A percentile compares a stretch with the other conserved stretches of the same genome.
phyloP scores from a whole-genome alignment of 1,140 invertebrate species.

The Rhizoglyphus robini region DNA sequence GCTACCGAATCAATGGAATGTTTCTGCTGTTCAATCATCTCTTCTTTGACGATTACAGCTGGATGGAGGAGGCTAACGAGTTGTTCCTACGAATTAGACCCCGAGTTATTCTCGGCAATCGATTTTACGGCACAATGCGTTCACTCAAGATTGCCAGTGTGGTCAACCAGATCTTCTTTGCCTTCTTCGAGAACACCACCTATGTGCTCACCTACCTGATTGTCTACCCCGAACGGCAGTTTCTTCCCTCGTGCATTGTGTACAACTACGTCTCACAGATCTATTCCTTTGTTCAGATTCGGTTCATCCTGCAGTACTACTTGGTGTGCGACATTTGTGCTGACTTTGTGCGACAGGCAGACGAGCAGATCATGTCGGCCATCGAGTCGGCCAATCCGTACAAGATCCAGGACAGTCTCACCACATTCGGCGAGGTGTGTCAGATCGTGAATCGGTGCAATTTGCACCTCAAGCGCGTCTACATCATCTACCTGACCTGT shows the following conservation, averaged over 20 bases:
- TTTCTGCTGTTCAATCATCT: slow-evolving; percentile 5
- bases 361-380: background rate
- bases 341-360: background rate
- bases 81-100: background rate
- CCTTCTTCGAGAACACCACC: background rate
- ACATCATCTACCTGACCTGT: slow-evolving; percentile 8
- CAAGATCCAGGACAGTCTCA: background rate
- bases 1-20: background rate
- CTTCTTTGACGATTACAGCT: background rate
- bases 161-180: background rate
- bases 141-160: background rate
- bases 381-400: background rate
- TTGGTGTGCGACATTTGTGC: background rate
- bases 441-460: background rate
- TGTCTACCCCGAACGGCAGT: background rate
- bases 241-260: background rate
- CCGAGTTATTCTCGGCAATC: background rate
- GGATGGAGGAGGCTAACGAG: slow-evolving; percentile 5
- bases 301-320: background rate
- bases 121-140: background rate
- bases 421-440: background rate
- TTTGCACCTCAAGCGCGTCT: background rate
- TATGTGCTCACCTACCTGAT: background rate
- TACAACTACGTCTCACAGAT: background rate
- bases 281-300: slow-evolving; percentile 1